These are phyloP conservation scores for Emydura subglobosa DNA, from an alignment of 2,113 vertebrate genomes.

Conservation along the genomic window DNA sequence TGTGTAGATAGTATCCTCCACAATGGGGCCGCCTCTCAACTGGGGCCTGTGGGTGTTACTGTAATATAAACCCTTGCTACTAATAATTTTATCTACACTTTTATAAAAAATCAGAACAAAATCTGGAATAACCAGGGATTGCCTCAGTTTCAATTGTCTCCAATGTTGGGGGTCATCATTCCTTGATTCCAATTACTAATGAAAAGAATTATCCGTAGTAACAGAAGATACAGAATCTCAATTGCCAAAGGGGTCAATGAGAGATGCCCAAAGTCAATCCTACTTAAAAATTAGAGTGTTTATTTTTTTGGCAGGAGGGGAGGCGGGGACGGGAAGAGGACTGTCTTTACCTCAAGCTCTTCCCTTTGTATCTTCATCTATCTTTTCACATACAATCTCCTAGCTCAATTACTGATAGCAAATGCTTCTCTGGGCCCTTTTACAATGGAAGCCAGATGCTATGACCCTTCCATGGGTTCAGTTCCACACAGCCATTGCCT, in stretches of 20 bases:
- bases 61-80: neutral
- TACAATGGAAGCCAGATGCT: neutral
- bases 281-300: neutral
- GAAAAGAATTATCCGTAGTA: neutral
- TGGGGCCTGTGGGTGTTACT: neutral
- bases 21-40: neutral
- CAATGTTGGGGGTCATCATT: neutral
- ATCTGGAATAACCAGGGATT: neutral
- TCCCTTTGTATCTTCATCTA: neutral
- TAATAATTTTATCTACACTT: neutral
- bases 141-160: neutral
- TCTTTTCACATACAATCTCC: neutral
- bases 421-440: neutral
- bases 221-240: neutral
- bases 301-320: neutral
- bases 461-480: neutral
- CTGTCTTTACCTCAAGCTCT: neutral
- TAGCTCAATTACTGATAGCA: neutral
- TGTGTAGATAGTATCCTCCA: neutral
- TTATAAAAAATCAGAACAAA: neutral
- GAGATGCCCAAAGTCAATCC: conserved; percentile 17
- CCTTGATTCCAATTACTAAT: neutral
- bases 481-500: neutral
- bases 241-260: neutral
- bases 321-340: neutral